Evolutionary conservation across 2,888 invertebrate species (phyloP), one percentile per base, ranked within the genome.

Genomic region (Siphonodentalium dalli): DNA sequence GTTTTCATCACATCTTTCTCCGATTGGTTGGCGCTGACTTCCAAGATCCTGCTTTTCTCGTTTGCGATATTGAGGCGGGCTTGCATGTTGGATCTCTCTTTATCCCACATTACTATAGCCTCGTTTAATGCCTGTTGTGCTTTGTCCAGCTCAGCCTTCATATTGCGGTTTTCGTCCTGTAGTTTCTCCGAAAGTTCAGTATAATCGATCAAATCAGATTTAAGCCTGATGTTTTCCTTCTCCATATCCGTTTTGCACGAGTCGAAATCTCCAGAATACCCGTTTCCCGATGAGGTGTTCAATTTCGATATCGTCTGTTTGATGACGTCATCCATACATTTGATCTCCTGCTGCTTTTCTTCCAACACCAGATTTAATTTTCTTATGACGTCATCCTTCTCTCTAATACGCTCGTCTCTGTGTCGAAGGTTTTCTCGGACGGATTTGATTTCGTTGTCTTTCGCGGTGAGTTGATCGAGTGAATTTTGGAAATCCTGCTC

Each of bases 361-460:
- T 69, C 67, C 15, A 75, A 47, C 21, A 55, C 67, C 3, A 53
- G 39, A 49, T 73, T 74, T 13, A 79, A 44, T 35, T 69, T 63
- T 40, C 66, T 63, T 13, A 78, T 45, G 13, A 73, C 65, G 13
- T 74, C 72, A 47, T 78, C 78, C 56, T 79, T 80, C 44, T 79
- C 78, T 35, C 66, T 71, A 13, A 80, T 54, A 27, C 76, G 54
- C 34, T 77, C 78, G 40, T 80, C 79, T 23, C 75, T 55, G 7
- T 61, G 61, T 5, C 74, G 39, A 8, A 79, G 47, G 3, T 66
- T 59, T 27, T 75, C 75, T 52, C 69, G 55, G 15, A 77, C 55
- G 28, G 72, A 66, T 42, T 69, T 65, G 6, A 75, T 60, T 9
- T 58, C 59, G 49, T 63, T 65, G 41, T 77, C 76, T 21, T 69